phyloP scores from a whole-genome alignment of 2,888 invertebrate species.

The Nephrotoma flavescens region DNA sequence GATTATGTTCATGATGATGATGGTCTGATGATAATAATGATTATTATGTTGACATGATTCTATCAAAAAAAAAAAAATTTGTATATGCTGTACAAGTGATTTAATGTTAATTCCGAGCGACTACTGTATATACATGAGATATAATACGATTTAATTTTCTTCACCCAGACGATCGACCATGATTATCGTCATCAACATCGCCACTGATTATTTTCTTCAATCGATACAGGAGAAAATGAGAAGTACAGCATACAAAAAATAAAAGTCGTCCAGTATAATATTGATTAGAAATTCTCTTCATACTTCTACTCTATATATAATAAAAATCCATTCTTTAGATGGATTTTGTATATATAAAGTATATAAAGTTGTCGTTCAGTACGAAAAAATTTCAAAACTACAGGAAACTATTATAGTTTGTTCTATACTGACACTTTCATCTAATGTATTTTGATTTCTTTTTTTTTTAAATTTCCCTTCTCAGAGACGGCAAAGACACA shows the following conservation, averaged over 20 bases:
- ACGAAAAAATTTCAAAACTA: background rate
- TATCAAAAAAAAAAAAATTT: background rate
- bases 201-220: background rate
- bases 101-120: background rate
- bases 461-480: background rate
- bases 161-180: background rate
- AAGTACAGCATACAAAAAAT: background rate
- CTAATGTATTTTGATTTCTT: background rate
- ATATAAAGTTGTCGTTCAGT: background rate
- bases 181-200: background rate
- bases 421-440: background rate
- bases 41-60: conserved; percentile 1
- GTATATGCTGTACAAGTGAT: background rate
- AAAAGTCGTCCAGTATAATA: background rate
- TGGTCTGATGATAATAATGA: background rate
- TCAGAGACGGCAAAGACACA: background rate
- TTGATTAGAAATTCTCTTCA: background rate
- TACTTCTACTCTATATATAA: background rate
- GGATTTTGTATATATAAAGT: background rate
- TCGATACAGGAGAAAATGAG: background rate
- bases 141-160: background rate
- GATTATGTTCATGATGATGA: conserved; percentile 2
- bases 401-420: background rate
- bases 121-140: background rate
- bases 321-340: background rate